Evolutionary conservation across 1,140 invertebrate genomes (phyloP).

Genomic region (Drosophila azteca): DNA sequence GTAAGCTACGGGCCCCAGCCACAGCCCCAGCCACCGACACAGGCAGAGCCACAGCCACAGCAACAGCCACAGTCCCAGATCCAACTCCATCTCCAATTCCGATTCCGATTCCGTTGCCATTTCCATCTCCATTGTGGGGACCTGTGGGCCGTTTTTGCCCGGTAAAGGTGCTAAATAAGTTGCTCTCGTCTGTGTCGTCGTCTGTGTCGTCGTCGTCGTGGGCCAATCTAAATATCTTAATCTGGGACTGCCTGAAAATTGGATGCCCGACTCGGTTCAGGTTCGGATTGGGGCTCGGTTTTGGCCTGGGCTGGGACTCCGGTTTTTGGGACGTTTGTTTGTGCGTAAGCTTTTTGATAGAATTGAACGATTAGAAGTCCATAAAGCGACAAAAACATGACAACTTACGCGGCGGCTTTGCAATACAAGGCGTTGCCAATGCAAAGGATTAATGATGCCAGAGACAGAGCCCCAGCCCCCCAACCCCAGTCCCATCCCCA

Average conservation of each 20-base stretch:
- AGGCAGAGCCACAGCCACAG: neutral
- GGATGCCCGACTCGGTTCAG: conserved; percentile 37
- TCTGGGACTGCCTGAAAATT: conserved; percentile 71
- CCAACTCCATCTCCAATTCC: conserved; percentile 30
- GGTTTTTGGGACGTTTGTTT: conserved; percentile 73
- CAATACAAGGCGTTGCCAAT: conserved; percentile 70
- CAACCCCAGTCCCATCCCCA: too few species aligned
- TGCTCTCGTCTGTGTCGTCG: conserved; percentile 38
- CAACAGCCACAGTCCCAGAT: conserved; percentile 19
- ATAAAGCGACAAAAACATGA: conserved; percentile 84
- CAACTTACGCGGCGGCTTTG: conserved; percentile 74
- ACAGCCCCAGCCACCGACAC: neutral
- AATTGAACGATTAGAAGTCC: conserved; percentile 84
- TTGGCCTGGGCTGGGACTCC: conserved; percentile 4
- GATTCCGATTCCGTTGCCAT: conserved; percentile 37
- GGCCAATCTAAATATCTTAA: conserved; percentile 83
- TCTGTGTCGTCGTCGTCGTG: conserved; percentile 52
- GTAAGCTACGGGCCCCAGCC: conserved; percentile 26
- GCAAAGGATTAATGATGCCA: conserved; percentile 83
- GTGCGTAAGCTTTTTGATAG: conserved; percentile 84
- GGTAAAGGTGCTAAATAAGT: conserved; percentile 63
- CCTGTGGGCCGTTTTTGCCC: conserved; percentile 39
- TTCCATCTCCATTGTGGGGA: conserved; percentile 50
- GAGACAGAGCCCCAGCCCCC: neutral
- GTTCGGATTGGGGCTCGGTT: conserved; percentile 24